Conservation (phyloP, 2,888 invertebrate species). For the Tetranychus truncatus region DNA sequence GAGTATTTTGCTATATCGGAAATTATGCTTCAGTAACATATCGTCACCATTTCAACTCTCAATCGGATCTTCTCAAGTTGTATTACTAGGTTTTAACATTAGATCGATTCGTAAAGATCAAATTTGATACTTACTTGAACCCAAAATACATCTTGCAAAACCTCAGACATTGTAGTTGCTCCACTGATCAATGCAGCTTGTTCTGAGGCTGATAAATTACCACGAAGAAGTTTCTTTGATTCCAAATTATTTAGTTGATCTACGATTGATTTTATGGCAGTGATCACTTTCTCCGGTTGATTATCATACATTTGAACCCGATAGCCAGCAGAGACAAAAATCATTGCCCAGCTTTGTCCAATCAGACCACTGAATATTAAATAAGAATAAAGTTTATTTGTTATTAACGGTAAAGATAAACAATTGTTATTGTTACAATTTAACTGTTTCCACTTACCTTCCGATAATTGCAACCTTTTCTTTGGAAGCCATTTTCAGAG, state of each 20-base stretch:
- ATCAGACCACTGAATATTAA: constrained; percentile 57
- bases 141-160: constrained; percentile 41
- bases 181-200: constrained; percentile 53
- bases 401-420: background rate
- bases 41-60: background rate
- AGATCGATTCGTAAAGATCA: background rate
- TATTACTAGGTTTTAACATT: no score
- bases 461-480: constrained; percentile 26
- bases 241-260: constrained; percentile 52
- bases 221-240: constrained; percentile 45
- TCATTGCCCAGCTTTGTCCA: constrained; percentile 90
- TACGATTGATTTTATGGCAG: constrained; percentile 53
- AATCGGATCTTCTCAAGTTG: no score
- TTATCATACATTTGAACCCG: constrained; percentile 70
- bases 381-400: background rate
- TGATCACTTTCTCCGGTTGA: constrained; percentile 50
- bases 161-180: constrained; percentile 40
- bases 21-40: background rate
- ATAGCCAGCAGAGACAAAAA: constrained; percentile 81
- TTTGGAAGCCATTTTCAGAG: constrained; percentile 18
- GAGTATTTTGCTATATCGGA: background rate
- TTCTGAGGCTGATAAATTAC: constrained; percentile 48
- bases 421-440: background rate
- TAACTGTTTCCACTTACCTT: constrained; percentile 20
- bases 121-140: constrained; percentile 2